A percentile compares a stretch with the other conserved stretches of the same genome.
Evolutionary conservation across 2,797 vertebrate species (phyloP).

Genomic region (Cyclura pinguis): DNA sequence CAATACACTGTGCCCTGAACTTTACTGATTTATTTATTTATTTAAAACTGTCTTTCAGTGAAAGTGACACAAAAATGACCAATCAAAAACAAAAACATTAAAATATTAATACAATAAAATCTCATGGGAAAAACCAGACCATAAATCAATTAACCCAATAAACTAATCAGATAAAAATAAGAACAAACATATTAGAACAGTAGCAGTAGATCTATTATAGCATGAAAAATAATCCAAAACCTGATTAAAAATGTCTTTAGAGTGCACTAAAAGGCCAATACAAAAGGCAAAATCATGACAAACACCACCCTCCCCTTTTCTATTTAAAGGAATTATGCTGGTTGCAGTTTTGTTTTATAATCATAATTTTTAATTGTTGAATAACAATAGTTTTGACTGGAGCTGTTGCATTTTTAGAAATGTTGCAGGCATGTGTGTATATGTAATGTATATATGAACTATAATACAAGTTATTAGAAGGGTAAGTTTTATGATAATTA

Average conservation of each 20-base stretch:
- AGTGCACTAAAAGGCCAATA: neutral
- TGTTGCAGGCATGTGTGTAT: too few species aligned
- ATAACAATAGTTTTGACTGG: too few species aligned
- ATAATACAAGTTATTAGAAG: too few species aligned
- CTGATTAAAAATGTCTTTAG: neutral
- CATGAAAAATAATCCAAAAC: neutral
- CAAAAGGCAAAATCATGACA: neutral
- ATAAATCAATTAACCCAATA: neutral
- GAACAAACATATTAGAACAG: neutral
- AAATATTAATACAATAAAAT: neutral
- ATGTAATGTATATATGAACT: too few species aligned
- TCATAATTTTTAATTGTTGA: neutral
- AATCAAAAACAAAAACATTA: neutral
- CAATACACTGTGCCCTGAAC: neutral
- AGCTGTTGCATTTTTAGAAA: too few species aligned
- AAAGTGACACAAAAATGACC: neutral
- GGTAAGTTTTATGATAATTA: too few species aligned
- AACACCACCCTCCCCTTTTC: neutral
- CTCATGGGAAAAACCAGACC: neutral
- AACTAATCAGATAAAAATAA: neutral
- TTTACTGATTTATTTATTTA: neutral
- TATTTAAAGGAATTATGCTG: neutral
- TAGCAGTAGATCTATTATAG: neutral
- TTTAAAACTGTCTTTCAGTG: neutral
- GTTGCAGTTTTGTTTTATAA: neutral